Conservation (phyloP, 2,888 invertebrate species). For the Synergus laeviventris region DNA sequence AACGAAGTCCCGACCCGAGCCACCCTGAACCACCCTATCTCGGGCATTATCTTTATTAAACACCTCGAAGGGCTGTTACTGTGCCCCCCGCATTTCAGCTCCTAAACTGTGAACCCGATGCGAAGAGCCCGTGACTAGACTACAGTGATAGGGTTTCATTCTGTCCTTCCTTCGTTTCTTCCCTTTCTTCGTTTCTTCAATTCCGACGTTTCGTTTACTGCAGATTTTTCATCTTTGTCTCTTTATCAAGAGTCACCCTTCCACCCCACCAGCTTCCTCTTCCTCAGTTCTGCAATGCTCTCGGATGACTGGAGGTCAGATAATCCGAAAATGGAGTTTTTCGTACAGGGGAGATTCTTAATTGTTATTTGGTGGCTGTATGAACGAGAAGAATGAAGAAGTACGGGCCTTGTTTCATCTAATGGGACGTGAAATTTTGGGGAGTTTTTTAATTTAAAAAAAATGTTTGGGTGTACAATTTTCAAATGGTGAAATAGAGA, state of each 20-base stretch:
- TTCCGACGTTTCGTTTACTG: conserved; percentile 38
- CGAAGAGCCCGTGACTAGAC: conserved; percentile 29
- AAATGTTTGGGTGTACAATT: not conserved
- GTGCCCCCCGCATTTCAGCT: conserved; percentile 52
- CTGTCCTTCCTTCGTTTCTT: conserved; percentile 49
- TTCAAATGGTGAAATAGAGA: no score
- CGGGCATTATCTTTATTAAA: conserved; percentile 75
- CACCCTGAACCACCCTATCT: conserved; percentile 66
- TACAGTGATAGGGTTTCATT: conserved; percentile 36
- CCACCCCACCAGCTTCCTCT: conserved; percentile 42
- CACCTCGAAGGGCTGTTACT: conserved; percentile 67
- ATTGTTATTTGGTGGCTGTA: conserved; percentile 4
- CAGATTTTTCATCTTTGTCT: conserved; percentile 42
- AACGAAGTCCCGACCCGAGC: conserved; percentile 68
- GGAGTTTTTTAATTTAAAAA: not conserved
- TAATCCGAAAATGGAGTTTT: conserved; percentile 25
- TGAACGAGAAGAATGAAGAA: not conserved
- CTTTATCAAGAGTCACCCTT: conserved; percentile 46
- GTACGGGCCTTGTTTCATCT: not conserved
- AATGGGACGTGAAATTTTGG: not conserved
- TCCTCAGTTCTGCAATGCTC: conserved; percentile 20
- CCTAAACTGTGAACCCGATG: conserved; percentile 47
- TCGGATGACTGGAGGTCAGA: conserved; percentile 34
- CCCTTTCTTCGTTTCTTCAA: conserved; percentile 39
- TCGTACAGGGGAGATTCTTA: not conserved